These are phyloP conservation scores for Rattus rattus DNA, from an alignment of 2,113 vertebrate genomes.

Conservation along the genomic window DNA sequence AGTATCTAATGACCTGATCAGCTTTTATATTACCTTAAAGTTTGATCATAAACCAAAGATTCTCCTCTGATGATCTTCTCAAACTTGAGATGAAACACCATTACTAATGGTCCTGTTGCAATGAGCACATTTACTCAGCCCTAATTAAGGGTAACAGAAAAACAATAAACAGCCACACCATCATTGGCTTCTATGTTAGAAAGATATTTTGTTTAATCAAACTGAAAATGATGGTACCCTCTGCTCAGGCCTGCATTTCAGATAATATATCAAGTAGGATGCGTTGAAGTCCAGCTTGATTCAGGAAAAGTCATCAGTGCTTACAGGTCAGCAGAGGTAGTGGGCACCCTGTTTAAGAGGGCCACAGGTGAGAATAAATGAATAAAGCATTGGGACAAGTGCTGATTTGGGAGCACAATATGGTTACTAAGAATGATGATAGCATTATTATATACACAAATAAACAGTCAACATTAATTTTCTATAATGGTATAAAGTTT, in stretches of 20 bases:
- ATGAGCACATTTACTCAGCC: neutral
- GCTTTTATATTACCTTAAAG: neutral
- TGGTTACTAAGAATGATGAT: neutral
- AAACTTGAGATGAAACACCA: constrained; percentile 12
- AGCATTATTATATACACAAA: neutral
- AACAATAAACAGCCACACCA: neutral
- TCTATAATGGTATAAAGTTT: neutral
- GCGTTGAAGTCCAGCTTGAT: neutral
- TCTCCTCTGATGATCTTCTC: neutral
- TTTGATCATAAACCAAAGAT: constrained; percentile 16
- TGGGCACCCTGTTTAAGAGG: neutral
- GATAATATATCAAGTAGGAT: neutral
- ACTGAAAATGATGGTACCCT: neutral
- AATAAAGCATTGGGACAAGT: neutral
- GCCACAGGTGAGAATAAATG: neutral
- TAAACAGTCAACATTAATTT: neutral
- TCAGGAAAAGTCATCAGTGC: neutral
- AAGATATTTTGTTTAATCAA: constrained; percentile 9
- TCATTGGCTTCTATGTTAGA: neutral
- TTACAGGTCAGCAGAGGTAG: neutral
- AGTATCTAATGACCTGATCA: neutral
- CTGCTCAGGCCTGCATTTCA: neutral
- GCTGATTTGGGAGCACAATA: neutral
- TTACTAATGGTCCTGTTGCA: too few species aligned
- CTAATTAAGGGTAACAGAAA: constrained; percentile 25